These are phyloP conservation scores for Stenchaetothrips biformis DNA, from an alignment of 2,888 invertebrate species.

Conservation along the genomic window DNA sequence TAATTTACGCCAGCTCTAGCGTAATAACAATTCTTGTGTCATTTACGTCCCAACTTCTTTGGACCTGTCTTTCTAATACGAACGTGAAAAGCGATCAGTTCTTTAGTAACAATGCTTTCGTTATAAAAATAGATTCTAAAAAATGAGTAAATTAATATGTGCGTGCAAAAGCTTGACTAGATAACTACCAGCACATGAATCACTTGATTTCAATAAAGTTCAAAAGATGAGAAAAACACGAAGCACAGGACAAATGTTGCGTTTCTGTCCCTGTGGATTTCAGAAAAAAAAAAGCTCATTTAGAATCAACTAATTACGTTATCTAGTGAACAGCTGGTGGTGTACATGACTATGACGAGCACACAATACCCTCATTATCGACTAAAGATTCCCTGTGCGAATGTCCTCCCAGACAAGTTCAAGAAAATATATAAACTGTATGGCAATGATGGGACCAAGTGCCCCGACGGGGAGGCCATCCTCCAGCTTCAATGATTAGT, in stretches of 20 bases:
- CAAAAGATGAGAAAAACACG: conserved; percentile 4
- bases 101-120: neutral
- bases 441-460: neutral
- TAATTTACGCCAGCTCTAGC: neutral
- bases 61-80: neutral
- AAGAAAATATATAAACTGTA: neutral
- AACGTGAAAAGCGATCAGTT: neutral
- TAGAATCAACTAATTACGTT: too few species aligned
- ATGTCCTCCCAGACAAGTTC: neutral
- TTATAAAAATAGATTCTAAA: conserved; percentile 11
- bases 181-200: conserved; percentile 4
- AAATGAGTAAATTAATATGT: conserved; percentile 3
- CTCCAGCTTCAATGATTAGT: neutral
- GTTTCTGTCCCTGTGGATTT: neutral
- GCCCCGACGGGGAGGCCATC: neutral
- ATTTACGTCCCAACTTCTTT: neutral
- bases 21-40: neutral
- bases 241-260: neutral
- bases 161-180: conserved; percentile 22
- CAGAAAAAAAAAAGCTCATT: too few species aligned
- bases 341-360: neutral
- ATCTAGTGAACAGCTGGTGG: neutral
- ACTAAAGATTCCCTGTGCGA: neutral
- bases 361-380: neutral
- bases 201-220: conserved; percentile 1